Base-by-base conservation (phyloP, 1,140 invertebrate species). In the Brachionus sp. region DNA sequence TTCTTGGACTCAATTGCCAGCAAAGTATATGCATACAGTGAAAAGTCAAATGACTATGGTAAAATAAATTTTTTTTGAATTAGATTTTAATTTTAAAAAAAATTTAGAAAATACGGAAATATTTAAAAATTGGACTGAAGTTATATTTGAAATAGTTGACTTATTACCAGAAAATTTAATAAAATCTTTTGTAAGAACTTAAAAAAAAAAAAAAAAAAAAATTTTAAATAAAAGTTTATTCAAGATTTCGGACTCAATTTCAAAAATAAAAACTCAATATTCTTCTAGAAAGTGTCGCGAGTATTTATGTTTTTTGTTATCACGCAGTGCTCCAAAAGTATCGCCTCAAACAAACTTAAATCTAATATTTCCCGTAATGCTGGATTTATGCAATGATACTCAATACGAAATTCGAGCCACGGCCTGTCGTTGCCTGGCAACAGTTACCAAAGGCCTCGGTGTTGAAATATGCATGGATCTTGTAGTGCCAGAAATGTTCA, bases 401-500 rank as follows among this genome's bases (percentile, higher is more conserved):
- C 50, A 80, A 23, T 66, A 62, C 37, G 77, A 80, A 44, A 53
- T 80, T 13, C 19, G 77, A 19, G 77, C 77, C 3, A 80, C 33
- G 5, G 77, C 77, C 29, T 80, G 77, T 33, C 35, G 77, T 13
- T 57, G 19, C 5, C 19, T 66, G 5, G n/a, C 77, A 37, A 39
- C 39, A 5, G 33, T 80, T 7, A 9, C 77, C 16, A 80, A 62
- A 64, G 33, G 16, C 37, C 39, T 62, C 9, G 77, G 77, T 5
- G 46, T 39, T 19, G 42, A 75, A 25, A 19, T 13, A 3, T 29
- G 35, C 13, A 80, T 80, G 39, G 70, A 75, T 23, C 16, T 75
- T 29, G 39, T 80, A 10, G 50, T 80, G 23, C 77, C 77, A 62
- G 77, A 80, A 23, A 80, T 80, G 77, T 80, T 80, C 37, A 80